Evolutionary conservation across 2,797 vertebrate genomes (phyloP), one percentile per base, ranked within the genome.

Genomic region (Ptychobarbus kaznakovi): DNA sequence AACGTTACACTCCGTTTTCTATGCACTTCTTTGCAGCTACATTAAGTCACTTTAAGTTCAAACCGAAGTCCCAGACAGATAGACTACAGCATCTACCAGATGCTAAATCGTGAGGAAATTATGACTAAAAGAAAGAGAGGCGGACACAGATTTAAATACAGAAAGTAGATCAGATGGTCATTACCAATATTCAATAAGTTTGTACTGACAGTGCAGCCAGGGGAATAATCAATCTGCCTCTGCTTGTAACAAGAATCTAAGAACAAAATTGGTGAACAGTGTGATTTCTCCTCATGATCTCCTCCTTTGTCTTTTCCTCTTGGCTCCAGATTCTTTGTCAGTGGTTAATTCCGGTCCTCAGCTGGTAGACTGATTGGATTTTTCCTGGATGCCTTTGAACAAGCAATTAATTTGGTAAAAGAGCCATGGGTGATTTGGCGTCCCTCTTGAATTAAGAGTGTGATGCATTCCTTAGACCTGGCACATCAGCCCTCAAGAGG

Each of bases 31-130:
- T 83, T 61, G 56, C 88, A 51, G 40, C 20, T 15, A 65, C 22
- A 46, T 3, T 83, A 80, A 22, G 69, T 22, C 76, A 81, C 85
- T 86, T 87, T 15, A n/a, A 32, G 3, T 38, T 38, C 32, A 38
- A 68, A 20, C 65, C 3, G 9, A 66, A 38, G 65, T 38, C 78
- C 49, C 6, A 49, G 58, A 81, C 80, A 13, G 69, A 68, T 16
- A 28, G n/a, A n/a, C 58, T 63, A 72, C 16, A 88, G 28, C 32
- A 82, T 93, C 89, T 87, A 86, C 89, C 88, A 91, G 90, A 90
- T 93, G 90, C 90, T 91, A 92, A 92, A 79, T 92, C 86, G 91
- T 90, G 90, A 91, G 89, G 90, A 85, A 92, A 91, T 91, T 76
- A 92, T 91, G 12, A 35, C 13, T 56, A 84, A 20, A 42, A 78